Evolutionary conservation across 1,140 invertebrate species (phyloP).

Genomic region (Onthophagus taurus): DNA sequence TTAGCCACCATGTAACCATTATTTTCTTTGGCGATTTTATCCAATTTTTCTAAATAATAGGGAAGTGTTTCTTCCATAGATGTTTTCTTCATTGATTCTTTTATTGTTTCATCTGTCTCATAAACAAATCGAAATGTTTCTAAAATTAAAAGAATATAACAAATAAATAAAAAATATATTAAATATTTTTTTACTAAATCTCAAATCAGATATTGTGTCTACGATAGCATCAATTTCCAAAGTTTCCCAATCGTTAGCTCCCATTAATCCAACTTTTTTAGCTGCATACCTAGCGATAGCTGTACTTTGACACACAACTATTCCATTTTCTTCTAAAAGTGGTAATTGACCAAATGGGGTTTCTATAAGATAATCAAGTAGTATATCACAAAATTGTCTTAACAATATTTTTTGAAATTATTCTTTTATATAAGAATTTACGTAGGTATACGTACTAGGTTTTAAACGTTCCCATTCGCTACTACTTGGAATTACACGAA

Average conservation of each 20-base stretch:
- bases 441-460: conserved; percentile 21
- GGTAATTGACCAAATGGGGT: conserved; percentile 68
- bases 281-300: conserved; percentile 63
- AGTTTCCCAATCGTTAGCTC: conserved; percentile 53
- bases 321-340: conserved; percentile 60
- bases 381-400: background rate
- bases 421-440: background rate
- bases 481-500: conserved; percentile 45
- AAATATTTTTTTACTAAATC: conserved; percentile 16
- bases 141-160: background rate
- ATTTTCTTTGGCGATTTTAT: conserved; percentile 43
- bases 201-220: conserved; percentile 48
- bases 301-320: conserved; percentile 50
- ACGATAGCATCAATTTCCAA: conserved; percentile 52
- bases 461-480: conserved; percentile 51
- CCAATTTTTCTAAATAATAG: conserved; percentile 46
- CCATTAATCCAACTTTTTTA: conserved; percentile 51
- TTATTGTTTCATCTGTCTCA: conserved; percentile 7
- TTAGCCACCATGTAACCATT: conserved; percentile 41
- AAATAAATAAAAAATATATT: background rate
- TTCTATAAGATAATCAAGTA: conserved; percentile 34
- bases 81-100: background rate
- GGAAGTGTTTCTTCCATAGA: conserved; percentile 23
- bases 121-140: background rate
- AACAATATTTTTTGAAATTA: background rate